These are phyloP conservation scores for Regulus satrapa DNA, from an alignment of 2,113 vertebrate genomes.

Conservation along the genomic window DNA sequence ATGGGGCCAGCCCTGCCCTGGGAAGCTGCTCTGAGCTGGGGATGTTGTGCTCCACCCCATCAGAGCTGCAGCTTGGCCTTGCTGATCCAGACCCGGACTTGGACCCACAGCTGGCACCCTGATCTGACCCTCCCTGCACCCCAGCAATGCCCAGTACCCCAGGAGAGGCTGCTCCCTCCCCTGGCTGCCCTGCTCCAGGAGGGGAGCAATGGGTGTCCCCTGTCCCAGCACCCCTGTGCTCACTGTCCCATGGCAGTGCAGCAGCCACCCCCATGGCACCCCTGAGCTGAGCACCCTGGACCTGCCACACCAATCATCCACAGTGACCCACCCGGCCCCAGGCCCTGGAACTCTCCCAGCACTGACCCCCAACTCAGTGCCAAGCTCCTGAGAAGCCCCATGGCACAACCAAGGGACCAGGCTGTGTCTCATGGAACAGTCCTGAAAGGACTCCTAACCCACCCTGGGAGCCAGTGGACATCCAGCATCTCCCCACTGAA, in stretches of 20 bases:
- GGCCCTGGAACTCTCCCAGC: background rate
- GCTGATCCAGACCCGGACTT: background rate
- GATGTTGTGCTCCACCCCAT: background rate
- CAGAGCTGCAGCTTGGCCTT: background rate
- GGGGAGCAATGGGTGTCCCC: background rate
- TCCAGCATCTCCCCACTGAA: background rate
- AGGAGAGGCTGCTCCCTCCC: background rate
- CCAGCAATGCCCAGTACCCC: accelerated
- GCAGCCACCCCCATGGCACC: background rate
- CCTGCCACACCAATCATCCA: background rate
- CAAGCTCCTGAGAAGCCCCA: background rate
- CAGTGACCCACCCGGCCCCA: background rate
- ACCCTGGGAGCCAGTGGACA: background rate
- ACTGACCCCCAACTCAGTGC: background rate
- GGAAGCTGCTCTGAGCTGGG: background rate
- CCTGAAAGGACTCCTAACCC: accelerated
- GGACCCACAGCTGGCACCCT: background rate
- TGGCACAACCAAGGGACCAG: background rate
- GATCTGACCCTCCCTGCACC: accelerated
- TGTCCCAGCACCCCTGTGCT: background rate
- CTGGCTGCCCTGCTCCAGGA: background rate
- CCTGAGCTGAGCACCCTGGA: background rate
- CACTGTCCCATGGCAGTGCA: background rate
- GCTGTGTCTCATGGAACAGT: background rate
- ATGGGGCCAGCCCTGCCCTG: background rate